These are phyloP conservation scores for Drosophila jambulina DNA, from an alignment of 1,140 invertebrate genomes.

Conservation along the genomic window DNA sequence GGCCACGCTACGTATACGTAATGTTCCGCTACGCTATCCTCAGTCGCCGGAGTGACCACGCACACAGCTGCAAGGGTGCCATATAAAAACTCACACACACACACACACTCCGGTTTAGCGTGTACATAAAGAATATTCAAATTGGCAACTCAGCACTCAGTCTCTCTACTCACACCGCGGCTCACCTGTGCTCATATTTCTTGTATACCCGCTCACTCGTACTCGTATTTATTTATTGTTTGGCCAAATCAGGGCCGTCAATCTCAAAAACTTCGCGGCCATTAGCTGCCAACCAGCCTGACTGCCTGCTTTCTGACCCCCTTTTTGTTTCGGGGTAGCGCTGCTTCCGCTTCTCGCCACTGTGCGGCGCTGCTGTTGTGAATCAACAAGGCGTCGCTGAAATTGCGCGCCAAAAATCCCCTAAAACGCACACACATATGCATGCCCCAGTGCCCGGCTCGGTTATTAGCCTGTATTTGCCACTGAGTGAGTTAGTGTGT, in stretches of 20 bases:
- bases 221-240: conserved; percentile 75
- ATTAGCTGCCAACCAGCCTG: conserved; percentile 61
- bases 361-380: conserved; percentile 54
- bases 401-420: conserved; percentile 58
- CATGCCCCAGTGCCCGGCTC: conserved; percentile 1
- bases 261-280: conserved; percentile 67
- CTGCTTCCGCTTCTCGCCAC: conserved; percentile 58
- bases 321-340: conserved; percentile 23
- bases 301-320: background rate
- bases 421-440: conserved; percentile 2
- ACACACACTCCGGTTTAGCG: conserved; percentile 20
- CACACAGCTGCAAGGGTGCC: conserved; percentile 12
- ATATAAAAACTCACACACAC: background rate
- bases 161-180: conserved; percentile 17
- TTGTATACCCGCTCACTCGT: conserved; percentile 27
- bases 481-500: conserved; percentile 15
- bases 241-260: conserved; percentile 63
- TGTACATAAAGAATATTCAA: conserved; percentile 75
- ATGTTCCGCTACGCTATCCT: conserved; percentile 64
- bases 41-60: conserved; percentile 50
- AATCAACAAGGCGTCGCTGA: conserved; percentile 51
- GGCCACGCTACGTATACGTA: conserved; percentile 47
- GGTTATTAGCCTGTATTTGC: conserved; percentile 8
- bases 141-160: conserved; percentile 66
- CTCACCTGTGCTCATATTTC: conserved; percentile 30